Evolutionary conservation across 2,888 invertebrate genomes (phyloP).

Genomic region (Ganaspis brasiliensis): DNA sequence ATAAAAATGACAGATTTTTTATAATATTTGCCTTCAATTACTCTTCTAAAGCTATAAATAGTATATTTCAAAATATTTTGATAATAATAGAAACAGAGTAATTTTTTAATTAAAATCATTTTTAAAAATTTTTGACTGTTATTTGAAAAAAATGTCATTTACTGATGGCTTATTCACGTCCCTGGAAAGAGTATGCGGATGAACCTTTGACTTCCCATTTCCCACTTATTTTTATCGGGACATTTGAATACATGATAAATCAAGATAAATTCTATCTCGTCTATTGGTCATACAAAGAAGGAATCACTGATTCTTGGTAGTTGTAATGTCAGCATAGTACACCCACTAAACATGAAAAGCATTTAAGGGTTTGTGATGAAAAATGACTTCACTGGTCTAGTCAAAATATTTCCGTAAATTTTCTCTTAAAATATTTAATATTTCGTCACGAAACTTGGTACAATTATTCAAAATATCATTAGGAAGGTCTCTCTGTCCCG

Average conservation of each 20-base stretch:
- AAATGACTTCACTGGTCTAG: not conserved
- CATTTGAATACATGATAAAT: constrained; percentile 60
- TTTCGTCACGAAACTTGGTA: no score
- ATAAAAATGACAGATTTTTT: no score
- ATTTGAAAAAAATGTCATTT: constrained; percentile 48
- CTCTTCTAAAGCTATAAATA: no score
- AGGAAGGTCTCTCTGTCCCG: no score
- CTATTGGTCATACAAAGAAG: constrained; percentile 21
- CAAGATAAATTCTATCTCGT: constrained; percentile 62
- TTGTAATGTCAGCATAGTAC: constrained; percentile 8
- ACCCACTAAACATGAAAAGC: constrained; percentile 3
- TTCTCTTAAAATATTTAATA: no score
- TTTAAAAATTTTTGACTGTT: no score
- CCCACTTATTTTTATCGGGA: constrained; percentile 52
- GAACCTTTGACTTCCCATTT: constrained; percentile 62
- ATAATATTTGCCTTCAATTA: no score
- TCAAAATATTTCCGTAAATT: no score
- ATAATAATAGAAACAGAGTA: no score
- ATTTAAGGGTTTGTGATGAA: not conserved
- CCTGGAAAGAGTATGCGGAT: constrained; percentile 50
- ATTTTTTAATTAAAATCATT: no score
- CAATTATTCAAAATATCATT: no score
- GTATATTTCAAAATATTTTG: no score
- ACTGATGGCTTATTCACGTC: constrained; percentile 43
- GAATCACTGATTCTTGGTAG: constrained; percentile 20